phyloP scores from a whole-genome alignment of 2,888 invertebrate genomes.

The Zhengitettix transpicula region DNA sequence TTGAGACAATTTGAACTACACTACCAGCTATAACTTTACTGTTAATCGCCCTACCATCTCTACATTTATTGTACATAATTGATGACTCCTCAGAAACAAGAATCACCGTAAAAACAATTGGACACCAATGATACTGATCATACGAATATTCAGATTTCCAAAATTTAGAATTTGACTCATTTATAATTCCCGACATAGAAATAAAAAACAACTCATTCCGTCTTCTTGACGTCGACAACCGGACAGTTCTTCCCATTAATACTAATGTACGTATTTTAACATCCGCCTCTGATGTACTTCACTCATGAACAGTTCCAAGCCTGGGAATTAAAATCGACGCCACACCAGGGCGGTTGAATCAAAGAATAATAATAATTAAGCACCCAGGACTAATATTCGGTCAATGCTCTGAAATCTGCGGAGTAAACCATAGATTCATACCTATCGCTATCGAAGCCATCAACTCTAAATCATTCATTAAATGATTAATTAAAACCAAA shows the following conservation, averaged over 20 bases:
- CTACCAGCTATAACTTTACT: slow-evolving; percentile 40
- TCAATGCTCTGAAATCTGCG: slow-evolving; percentile 71
- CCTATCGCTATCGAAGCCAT: slow-evolving; percentile 51
- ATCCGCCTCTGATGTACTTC: slow-evolving; percentile 45
- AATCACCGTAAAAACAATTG: slow-evolving; percentile 42
- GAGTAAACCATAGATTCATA: slow-evolving; percentile 64
- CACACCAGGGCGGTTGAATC: slow-evolving; percentile 45
- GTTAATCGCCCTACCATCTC: too few species aligned
- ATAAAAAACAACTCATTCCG: slow-evolving; percentile 28
- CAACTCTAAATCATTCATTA: slow-evolving; percentile 35
- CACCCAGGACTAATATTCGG: slow-evolving; percentile 51
- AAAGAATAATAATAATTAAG: slow-evolving; percentile 41
- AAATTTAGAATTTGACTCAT: slow-evolving; percentile 42
- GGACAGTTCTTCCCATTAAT: slow-evolving; percentile 37
- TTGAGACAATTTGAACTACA: slow-evolving; percentile 49
- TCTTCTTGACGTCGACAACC: too few species aligned
- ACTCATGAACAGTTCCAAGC: slow-evolving; percentile 45
- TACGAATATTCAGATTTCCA: too few species aligned
- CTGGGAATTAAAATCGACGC: slow-evolving; percentile 48
- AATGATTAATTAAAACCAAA: too few species aligned
- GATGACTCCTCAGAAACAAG: slow-evolving; percentile 42
- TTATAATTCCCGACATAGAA: slow-evolving; percentile 35
- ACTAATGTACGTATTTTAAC: slow-evolving; percentile 45
- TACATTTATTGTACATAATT: slow-evolving; percentile 40
- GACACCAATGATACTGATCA: slow-evolving; percentile 51